phyloP scores from a whole-genome alignment of 2,797 vertebrate genomes.

The Rhinella marina region DNA sequence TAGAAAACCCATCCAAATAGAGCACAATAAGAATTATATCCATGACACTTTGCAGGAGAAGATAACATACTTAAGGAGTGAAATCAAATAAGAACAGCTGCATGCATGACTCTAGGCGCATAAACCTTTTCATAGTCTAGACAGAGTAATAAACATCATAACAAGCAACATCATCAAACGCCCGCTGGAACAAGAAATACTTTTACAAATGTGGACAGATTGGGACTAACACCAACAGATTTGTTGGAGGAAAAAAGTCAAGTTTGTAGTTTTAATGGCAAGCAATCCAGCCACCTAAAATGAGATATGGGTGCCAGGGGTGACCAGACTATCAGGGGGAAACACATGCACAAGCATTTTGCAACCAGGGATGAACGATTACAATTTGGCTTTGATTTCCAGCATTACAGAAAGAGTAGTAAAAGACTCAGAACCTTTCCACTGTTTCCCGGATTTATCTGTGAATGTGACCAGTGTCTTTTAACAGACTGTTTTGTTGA shows the following conservation, averaged over 20 bases:
- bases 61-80: conserved; percentile 63
- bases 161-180: conserved; percentile 50
- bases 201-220: background rate
- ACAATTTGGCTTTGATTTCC: background rate
- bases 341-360: background rate
- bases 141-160: conserved; percentile 68
- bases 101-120: conserved; percentile 67
- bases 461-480: conserved; percentile 75
- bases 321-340: background rate
- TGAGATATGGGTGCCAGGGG: background rate
- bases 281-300: background rate
- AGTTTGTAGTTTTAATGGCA: background rate
- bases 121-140: conserved; percentile 67
- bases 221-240: background rate
- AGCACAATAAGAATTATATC: conserved; percentile 70
- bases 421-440: conserved; percentile 83
- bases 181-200: conserved; percentile 32
- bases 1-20: conserved; percentile 72
- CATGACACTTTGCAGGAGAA: conserved; percentile 64
- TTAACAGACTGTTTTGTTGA: conserved; percentile 78
- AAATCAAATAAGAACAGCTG: conserved; percentile 71
- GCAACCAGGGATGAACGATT: background rate
- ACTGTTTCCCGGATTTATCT: conserved; percentile 85
- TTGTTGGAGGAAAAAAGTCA: background rate
- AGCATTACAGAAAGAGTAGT: conserved; percentile 51